Evolutionary conservation across 1,140 invertebrate genomes (phyloP).

Genomic region (Neocloeon triangulifer): DNA sequence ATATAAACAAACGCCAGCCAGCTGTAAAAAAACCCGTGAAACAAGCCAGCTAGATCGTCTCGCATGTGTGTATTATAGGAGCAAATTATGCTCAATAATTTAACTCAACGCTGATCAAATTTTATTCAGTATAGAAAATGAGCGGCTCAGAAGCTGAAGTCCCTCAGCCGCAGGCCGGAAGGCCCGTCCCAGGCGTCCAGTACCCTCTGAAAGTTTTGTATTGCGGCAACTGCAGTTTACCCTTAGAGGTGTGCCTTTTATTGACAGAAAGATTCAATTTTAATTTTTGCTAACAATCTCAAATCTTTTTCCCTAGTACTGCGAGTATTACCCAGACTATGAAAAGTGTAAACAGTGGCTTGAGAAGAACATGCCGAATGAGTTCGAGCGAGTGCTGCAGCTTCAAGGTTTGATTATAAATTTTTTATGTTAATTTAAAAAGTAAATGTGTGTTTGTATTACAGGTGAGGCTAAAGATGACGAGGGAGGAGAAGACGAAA

Average conservation of each 20-base stretch:
- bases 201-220: conserved; percentile 82
- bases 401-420: conserved; percentile 19
- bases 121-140: too few relatives aligned
- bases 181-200: conserved; percentile 26
- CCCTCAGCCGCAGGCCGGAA: too few relatives aligned
- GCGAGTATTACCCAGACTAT: conserved; percentile 93
- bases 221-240: conserved; percentile 87
- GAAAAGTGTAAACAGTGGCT: conserved; percentile 96
- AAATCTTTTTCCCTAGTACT: conserved; percentile 45
- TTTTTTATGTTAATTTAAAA: conserved; percentile 1
- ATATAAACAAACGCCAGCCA: too few relatives aligned
- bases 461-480: conserved; percentile 32
- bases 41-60: too few relatives aligned
- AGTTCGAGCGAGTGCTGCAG: conserved; percentile 66
- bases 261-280: conserved; percentile 5
- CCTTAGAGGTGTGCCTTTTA: conserved; percentile 46
- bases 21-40: too few relatives aligned
- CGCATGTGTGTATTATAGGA: too few relatives aligned
- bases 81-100: too few relatives aligned
- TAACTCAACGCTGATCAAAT: too few relatives aligned
- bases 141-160: too few relatives aligned
- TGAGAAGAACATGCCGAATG: conserved; percentile 76
- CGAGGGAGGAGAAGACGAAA: conserved; percentile 61
- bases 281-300: conserved; percentile 5
- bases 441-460: background rate